Evolutionary conservation across 2,888 invertebrate genomes (phyloP).

Genomic region (Oscheius sp.): DNA sequence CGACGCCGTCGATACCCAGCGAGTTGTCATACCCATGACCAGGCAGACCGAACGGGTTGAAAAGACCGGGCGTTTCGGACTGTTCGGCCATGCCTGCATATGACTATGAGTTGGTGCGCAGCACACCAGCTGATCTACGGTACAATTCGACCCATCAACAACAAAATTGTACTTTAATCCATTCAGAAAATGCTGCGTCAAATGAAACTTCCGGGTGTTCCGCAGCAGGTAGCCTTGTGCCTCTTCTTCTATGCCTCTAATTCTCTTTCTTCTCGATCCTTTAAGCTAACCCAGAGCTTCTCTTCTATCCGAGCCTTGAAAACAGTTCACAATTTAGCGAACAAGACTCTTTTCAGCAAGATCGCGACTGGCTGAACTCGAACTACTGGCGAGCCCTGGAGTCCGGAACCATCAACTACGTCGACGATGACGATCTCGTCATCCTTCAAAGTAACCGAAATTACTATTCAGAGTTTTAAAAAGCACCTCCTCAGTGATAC

Average conservation of each 20-base stretch:
- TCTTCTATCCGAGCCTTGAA: background rate
- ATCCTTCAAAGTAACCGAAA: conserved; percentile 59
- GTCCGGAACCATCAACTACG: conserved; percentile 55
- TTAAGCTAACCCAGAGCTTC: background rate
- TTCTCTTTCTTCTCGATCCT: conserved; percentile 1
- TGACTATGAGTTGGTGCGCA: no score
- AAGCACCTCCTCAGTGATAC: conserved; percentile 28
- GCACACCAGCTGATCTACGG: no score
- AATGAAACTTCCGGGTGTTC: background rate
- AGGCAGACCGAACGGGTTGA: no score
- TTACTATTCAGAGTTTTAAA: conserved; percentile 59
- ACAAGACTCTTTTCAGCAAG: conserved; percentile 47
- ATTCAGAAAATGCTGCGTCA: background rate
- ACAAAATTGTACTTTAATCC: background rate
- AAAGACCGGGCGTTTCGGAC: no score
- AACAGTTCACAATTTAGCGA: background rate
- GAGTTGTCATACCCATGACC: no score
- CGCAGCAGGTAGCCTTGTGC: background rate
- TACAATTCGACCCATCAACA: background rate
- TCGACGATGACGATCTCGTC: conserved; percentile 61
- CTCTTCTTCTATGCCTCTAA: conserved; percentile 7
- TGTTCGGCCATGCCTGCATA: no score
- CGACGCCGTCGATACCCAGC: no score
- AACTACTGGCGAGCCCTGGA: conserved; percentile 63
- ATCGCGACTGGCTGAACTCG: conserved; percentile 61